Evolutionary conservation across 2,797 vertebrate genomes (phyloP).

Genomic region (Bradypus variegatus): DNA sequence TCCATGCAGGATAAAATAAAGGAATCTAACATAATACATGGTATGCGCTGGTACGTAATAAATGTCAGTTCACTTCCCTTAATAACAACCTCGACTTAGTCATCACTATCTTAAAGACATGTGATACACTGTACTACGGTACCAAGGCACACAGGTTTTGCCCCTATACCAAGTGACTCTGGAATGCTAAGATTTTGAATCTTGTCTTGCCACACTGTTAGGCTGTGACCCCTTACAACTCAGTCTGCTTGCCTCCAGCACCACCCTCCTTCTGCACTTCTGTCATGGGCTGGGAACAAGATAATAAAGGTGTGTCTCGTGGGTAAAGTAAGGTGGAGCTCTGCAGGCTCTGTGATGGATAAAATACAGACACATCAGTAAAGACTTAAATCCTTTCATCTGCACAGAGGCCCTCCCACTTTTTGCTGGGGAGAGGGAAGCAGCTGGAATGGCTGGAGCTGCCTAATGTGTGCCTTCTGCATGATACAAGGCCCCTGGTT

Average conservation of each 20-base stretch:
- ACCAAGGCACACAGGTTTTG: too few relatives aligned
- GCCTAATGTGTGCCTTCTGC: accelerated
- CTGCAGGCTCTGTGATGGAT: neutral
- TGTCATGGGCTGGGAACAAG: neutral
- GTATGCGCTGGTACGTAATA: neutral
- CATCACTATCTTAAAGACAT: neutral
- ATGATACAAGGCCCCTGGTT: neutral
- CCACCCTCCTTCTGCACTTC: neutral
- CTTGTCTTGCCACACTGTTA: neutral
- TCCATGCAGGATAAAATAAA: neutral
- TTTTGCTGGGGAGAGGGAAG: neutral
- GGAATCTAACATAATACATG: neutral
- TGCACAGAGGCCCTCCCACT: neutral
- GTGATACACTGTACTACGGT: accelerated
- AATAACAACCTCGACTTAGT: neutral
- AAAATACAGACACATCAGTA: neutral
- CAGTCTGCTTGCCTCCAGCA: neutral
- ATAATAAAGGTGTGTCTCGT: neutral
- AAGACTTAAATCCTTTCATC: neutral
- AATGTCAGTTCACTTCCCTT: neutral
- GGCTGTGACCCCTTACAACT: neutral
- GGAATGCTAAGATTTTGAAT: neutral
- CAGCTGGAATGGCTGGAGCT: neutral
- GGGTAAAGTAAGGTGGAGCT: too few relatives aligned
- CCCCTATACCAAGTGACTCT: neutral